A percentile compares a stretch with the other conserved stretches of the same genome.
Conservation (phyloP, 2,888 invertebrate species). For the Mythimna loreyi region DNA sequence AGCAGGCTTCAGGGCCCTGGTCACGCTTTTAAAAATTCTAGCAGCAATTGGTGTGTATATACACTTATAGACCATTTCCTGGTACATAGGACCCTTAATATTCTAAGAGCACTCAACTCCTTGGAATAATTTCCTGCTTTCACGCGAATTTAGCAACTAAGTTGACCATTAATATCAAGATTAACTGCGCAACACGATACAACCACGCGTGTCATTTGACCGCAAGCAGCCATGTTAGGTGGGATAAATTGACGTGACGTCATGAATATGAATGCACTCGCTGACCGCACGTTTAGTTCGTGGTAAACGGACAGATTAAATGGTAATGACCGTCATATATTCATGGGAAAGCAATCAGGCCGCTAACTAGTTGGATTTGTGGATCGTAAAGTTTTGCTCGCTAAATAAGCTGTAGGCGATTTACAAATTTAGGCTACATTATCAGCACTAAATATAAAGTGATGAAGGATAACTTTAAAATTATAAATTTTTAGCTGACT, state of each 20-base stretch:
- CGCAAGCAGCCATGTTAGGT: slow-evolving; percentile 13
- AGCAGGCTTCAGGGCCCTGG: no score
- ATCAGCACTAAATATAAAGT: neutral
- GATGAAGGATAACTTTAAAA: no score
- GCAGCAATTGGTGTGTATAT: no score
- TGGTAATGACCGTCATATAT: slow-evolving; percentile 29
- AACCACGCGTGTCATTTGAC: slow-evolving; percentile 9
- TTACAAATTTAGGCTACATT: neutral
- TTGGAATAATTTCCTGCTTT: no score
- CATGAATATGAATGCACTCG: slow-evolving; percentile 53
- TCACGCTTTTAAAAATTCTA: no score
- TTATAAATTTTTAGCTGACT: no score
- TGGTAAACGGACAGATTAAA: slow-evolving; percentile 19
- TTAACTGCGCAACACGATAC: slow-evolving; percentile 9
- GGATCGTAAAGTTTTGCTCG: neutral
- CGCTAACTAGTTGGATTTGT: slow-evolving; percentile 14
- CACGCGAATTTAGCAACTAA: neutral
- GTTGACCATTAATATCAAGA: slow-evolving; percentile 13
- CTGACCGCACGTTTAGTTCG: slow-evolving; percentile 28
- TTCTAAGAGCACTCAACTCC: no score
- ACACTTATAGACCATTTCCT: no score
- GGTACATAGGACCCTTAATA: no score
- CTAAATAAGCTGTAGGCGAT: neutral
- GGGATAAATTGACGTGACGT: slow-evolving; percentile 30
- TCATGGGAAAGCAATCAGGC: slow-evolving; percentile 38